phyloP scores from a whole-genome alignment of 1,140 invertebrate genomes.

The Callitettix versicolor region DNA sequence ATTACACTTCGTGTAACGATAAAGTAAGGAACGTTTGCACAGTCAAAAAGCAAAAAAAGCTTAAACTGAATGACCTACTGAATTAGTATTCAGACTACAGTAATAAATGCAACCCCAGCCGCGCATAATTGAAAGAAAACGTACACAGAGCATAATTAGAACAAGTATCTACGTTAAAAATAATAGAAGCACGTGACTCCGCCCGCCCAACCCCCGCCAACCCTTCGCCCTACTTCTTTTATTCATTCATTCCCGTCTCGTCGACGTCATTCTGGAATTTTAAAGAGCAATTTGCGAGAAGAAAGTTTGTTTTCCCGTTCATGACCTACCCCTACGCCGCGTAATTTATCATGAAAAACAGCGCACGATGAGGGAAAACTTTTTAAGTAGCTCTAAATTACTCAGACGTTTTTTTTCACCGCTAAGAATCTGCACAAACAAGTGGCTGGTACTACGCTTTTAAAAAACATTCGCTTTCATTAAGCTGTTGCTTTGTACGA shows the following conservation, averaged over 20 bases:
- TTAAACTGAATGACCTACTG: too few species aligned
- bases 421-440: conserved; percentile 8
- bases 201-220: conserved; percentile 9
- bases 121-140: too few species aligned
- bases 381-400: conserved; percentile 25
- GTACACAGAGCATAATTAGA: too few species aligned
- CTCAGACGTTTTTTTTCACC: conserved; percentile 17
- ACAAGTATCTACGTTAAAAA: conserved; percentile 6
- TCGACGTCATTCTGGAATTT: conserved; percentile 21
- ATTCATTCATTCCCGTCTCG: conserved; percentile 19
- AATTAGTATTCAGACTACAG: too few species aligned
- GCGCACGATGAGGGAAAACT: conserved; percentile 16
- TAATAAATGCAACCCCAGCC: too few species aligned
- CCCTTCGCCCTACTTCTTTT: conserved; percentile 7
- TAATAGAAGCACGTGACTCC: conserved; percentile 13
- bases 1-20: too few species aligned
- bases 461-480: conserved; percentile 7
- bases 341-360: conserved; percentile 22
- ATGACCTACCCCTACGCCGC: conserved; percentile 18
- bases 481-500: too few species aligned
- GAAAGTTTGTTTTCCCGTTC: conserved; percentile 13
- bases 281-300: conserved; percentile 20
- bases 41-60: too few species aligned
- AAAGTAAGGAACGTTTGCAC: too few species aligned
- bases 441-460: conserved; percentile 11